Conservation (phyloP, 2,113 vertebrate species). For the Danionella cerebrum region DNA sequence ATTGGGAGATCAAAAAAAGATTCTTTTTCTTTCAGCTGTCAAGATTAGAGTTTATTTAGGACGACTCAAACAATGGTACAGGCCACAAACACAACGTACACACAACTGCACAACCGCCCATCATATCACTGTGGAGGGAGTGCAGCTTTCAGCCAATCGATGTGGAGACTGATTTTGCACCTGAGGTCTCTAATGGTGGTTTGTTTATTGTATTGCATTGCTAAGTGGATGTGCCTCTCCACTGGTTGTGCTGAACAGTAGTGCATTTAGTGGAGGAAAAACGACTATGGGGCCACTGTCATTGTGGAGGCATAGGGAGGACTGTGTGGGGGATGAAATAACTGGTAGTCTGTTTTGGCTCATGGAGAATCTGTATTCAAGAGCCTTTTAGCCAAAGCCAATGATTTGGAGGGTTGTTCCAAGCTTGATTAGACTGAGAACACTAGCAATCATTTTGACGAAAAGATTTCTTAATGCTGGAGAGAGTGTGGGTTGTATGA, state of each 20-base stretch:
- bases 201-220: constrained; percentile 45
- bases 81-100: neutral
- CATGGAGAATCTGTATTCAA: constrained; percentile 49
- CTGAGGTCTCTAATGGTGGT: constrained; percentile 51
- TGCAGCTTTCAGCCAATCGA: constrained; percentile 36
- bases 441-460: constrained; percentile 5
- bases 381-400: constrained; percentile 40
- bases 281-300: constrained; percentile 19
- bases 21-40: neutral
- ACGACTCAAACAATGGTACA: neutral
- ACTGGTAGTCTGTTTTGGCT: constrained; percentile 35
- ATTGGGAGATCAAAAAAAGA: neutral
- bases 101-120: neutral
- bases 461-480: neutral
- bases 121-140: constrained; percentile 9
- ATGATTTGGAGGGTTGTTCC: constrained; percentile 47
- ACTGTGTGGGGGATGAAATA: constrained; percentile 17
- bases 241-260: constrained; percentile 29
- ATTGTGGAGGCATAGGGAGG: neutral
- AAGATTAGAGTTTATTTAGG: neutral
- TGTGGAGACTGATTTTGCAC: constrained; percentile 41
- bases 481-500: neutral
- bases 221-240: constrained; percentile 51
- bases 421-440: constrained; percentile 39
- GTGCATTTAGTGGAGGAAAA: constrained; percentile 47